phyloP scores from a whole-genome alignment of 2,797 vertebrate genomes.

The Hybognathus amarus region DNA sequence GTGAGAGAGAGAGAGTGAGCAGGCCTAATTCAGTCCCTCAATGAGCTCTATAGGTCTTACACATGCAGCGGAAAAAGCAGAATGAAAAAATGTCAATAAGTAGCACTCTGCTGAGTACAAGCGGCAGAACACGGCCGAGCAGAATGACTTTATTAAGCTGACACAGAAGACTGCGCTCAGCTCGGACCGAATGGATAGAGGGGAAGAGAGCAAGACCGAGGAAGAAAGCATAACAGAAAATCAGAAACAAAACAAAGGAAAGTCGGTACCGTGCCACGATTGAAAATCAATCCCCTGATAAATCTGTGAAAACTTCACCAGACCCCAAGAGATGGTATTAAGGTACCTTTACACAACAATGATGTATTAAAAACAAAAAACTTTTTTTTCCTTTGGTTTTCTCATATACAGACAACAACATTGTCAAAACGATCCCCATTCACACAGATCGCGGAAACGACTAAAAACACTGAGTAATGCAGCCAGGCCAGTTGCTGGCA shows the following conservation, averaged over 20 bases:
- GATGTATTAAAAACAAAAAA: background rate
- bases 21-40: slow-evolving; percentile 34
- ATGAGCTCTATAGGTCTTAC: slow-evolving; percentile 51
- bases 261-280: slow-evolving; percentile 34
- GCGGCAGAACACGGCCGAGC: slow-evolving; percentile 56
- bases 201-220: slow-evolving; percentile 28
- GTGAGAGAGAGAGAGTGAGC: slow-evolving; percentile 12
- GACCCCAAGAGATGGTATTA: slow-evolving; percentile 10
- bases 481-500: background rate
- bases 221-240: slow-evolving; percentile 33
- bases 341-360: background rate
- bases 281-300: slow-evolving; percentile 52
- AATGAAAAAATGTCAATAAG: slow-evolving; percentile 60
- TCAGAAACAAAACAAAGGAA: slow-evolving; percentile 37
- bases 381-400: background rate
- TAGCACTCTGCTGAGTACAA: slow-evolving; percentile 64
- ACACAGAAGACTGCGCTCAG: slow-evolving; percentile 60
- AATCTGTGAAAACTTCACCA: slow-evolving; percentile 37
- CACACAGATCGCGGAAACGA: background rate
- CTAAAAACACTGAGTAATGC: background rate
- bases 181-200: slow-evolving; percentile 39
- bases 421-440: background rate
- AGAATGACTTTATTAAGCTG: slow-evolving; percentile 65
- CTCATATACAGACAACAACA: background rate
- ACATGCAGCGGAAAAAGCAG: slow-evolving; percentile 55